Evolutionary conservation across 1,140 invertebrate genomes (phyloP).

Genomic region (Tetragnatha versicolor): DNA sequence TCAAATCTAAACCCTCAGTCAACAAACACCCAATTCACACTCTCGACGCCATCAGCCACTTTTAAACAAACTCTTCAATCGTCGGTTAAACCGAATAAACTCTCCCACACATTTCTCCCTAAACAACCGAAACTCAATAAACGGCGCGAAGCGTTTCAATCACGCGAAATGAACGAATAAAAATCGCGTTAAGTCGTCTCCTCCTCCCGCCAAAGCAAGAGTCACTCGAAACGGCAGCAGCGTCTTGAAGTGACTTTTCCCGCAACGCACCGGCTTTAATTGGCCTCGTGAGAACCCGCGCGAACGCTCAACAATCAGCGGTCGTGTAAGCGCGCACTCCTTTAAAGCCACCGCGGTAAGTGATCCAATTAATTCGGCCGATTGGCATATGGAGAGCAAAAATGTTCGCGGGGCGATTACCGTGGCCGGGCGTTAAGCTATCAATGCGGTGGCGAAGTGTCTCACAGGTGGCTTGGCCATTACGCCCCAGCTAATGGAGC

Average conservation of each 20-base stretch:
- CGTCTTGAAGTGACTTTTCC: background rate
- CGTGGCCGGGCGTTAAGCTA: conserved; percentile 11
- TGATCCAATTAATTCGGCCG: conserved; percentile 46
- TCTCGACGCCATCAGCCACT: too few relatives aligned
- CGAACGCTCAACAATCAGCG: conserved; percentile 37
- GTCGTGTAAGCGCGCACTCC: conserved; percentile 20
- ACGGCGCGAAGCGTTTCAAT: too few relatives aligned
- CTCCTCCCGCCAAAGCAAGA: too few relatives aligned
- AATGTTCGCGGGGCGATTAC: conserved; percentile 42
- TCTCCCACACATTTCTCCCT: too few relatives aligned
- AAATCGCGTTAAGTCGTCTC: too few relatives aligned
- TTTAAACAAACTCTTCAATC: too few relatives aligned
- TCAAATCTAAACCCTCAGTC: too few relatives aligned
- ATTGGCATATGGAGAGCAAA: conserved; percentile 48
- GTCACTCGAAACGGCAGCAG: conserved; percentile 7
- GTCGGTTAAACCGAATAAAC: too few relatives aligned
- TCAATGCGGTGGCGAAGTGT: conserved; percentile 2
- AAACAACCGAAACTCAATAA: too few relatives aligned
- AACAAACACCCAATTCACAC: too few relatives aligned
- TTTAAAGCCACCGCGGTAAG: conserved; percentile 25
- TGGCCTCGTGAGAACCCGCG: background rate
- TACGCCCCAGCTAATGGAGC: conserved; percentile 41
- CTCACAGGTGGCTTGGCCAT: conserved; percentile 31
- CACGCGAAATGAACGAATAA: too few relatives aligned
- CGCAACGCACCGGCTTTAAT: conserved; percentile 5